These are phyloP conservation scores for Typhlichthys subterraneus DNA, from an alignment of 2,797 vertebrate genomes.

Conservation along the genomic window DNA sequence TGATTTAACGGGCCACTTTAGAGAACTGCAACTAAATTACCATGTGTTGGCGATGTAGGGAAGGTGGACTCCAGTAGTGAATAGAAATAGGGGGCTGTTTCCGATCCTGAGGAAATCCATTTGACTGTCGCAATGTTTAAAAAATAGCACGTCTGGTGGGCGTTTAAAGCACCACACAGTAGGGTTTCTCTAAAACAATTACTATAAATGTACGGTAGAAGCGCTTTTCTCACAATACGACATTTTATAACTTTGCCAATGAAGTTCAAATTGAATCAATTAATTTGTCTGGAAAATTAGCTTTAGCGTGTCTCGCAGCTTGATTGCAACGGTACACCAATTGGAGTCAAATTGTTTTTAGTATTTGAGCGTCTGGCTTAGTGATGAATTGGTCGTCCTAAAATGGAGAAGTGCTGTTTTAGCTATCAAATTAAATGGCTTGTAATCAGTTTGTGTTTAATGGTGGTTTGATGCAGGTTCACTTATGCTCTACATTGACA, in stretches of 20 bases:
- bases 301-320: constrained; percentile 78
- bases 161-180: constrained; percentile 69
- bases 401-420: constrained; percentile 68
- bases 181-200: constrained; percentile 73
- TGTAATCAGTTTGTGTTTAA: constrained; percentile 78
- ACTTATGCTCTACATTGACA: constrained; percentile 72
- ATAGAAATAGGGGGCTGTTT: constrained; percentile 66
- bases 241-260: constrained; percentile 76
- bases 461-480: constrained; percentile 61
- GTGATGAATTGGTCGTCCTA: constrained; percentile 70
- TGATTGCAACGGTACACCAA: constrained; percentile 70
- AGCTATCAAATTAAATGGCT: constrained; percentile 80
- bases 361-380: constrained; percentile 69
- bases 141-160: constrained; percentile 68
- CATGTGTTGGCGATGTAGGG: constrained; percentile 74
- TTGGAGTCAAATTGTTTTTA: constrained; percentile 79
- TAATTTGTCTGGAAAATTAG: constrained; percentile 80
- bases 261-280: constrained; percentile 71
- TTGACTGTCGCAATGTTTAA: constrained; percentile 68
- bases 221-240: constrained; percentile 71
- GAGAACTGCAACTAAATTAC: constrained; percentile 68
- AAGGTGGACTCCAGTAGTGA: constrained; percentile 74
- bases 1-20: constrained; percentile 48
- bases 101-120: constrained; percentile 67
- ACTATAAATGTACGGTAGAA: constrained; percentile 71